Percentiles rank a stretch among this genome's conserved stretches.
Evolutionary conservation across 1,140 invertebrate species (phyloP).

Genomic region (Philotrypesis tridentata): DNA sequence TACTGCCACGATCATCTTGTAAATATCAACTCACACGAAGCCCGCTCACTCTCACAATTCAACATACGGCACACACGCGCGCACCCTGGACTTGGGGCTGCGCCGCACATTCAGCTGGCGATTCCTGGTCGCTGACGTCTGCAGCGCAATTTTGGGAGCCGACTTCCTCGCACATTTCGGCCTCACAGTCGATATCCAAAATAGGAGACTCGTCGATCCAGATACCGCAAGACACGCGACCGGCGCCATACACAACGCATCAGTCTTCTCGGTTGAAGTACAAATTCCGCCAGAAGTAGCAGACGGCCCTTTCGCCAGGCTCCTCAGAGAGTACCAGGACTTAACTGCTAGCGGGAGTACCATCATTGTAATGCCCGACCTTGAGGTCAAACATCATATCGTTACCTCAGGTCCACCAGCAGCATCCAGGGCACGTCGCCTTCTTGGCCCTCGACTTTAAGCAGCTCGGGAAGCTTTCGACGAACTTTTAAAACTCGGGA

Average conservation of each 20-base stretch:
- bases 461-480: neutral
- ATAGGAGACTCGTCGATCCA: conserved; percentile 33
- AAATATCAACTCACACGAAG: no score
- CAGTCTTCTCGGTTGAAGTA: neutral
- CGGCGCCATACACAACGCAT: neutral
- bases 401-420: neutral
- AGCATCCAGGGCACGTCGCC: neutral
- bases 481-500: neutral
- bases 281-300: no score
- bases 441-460: neutral
- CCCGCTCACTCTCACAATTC: no score
- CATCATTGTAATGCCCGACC: neutral
- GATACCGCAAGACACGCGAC: neutral
- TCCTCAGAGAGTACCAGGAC: neutral
- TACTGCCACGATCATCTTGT: no score
- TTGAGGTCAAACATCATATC: neutral
- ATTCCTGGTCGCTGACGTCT: conserved; percentile 39
- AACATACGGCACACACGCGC: neutral
- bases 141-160: no score
- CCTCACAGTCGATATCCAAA: no score
- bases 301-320: neutral
- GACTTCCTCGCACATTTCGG: neutral
- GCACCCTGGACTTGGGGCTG: neutral
- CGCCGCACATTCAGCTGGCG: conserved; percentile 15
- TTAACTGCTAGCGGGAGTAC: neutral